Conservation (phyloP, 1,140 invertebrate genomes). For the Cydia splendana region DNA sequence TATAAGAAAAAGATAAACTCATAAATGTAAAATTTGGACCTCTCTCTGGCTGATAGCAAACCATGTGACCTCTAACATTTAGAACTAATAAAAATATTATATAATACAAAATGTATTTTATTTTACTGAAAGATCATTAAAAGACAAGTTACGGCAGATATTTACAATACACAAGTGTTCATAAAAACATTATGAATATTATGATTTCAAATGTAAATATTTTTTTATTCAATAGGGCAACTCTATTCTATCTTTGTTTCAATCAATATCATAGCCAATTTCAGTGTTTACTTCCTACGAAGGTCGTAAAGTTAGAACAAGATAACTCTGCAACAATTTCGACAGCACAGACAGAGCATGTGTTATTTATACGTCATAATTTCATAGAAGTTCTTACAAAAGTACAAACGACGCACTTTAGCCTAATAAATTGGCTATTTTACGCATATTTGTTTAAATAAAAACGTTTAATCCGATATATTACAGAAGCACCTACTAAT, state of each 20-base stretch:
- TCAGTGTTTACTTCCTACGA: neutral
- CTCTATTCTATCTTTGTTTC: neutral
- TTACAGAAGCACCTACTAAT: no score
- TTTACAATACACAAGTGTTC: neutral
- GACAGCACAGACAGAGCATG: no score
- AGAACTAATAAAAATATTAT: neutral
- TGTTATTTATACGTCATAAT: no score
- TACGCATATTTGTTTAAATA: no score
- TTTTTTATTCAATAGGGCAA: neutral
- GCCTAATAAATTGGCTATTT: no score
- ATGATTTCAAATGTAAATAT: no score
- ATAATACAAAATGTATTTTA: neutral
- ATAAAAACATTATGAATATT: neutral
- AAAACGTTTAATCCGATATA: no score
- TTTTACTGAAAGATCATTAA: neutral
- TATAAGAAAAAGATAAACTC: no score
- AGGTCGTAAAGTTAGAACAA: no score
- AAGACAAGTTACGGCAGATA: neutral
- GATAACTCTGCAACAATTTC: no score
- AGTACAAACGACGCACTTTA: neutral
- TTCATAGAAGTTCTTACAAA: neutral
- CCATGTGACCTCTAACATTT: neutral
- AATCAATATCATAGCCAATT: neutral
- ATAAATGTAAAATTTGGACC: neutral
- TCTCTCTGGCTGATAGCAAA: neutral